These are phyloP conservation scores for Chroicocephalus ridibundus DNA, from an alignment of 2,113 vertebrate genomes.

Conservation along the genomic window DNA sequence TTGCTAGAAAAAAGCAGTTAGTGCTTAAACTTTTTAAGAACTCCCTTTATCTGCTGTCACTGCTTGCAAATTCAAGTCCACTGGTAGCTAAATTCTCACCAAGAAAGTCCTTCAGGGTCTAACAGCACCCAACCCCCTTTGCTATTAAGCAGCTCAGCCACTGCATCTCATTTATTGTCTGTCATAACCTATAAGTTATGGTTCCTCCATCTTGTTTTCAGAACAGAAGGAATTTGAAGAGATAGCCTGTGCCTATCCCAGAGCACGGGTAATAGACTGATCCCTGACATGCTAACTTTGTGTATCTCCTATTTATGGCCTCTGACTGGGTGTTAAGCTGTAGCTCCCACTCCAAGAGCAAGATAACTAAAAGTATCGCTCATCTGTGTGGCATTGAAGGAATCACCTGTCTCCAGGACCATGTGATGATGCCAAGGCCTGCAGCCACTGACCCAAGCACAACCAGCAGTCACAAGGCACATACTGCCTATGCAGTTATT, in stretches of 20 bases:
- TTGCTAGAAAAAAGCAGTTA: neutral
- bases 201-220: neutral
- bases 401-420: neutral
- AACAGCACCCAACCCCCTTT: neutral
- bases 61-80: neutral
- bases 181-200: neutral
- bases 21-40: neutral
- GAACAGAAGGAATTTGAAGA: neutral
- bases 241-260: neutral
- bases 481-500: neutral
- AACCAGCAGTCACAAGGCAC: neutral
- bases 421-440: neutral
- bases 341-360: neutral
- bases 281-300: neutral
- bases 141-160: neutral
- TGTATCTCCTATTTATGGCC: neutral
- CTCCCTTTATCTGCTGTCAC: neutral
- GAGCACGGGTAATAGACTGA: rapidly evolving
- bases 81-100: neutral
- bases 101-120: neutral
- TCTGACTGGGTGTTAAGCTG: neutral
- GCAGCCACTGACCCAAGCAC: neutral
- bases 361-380: neutral
- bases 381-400: rapidly evolving
- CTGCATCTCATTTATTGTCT: neutral